These are phyloP conservation scores for Pristionchus fissidentatus DNA, from an alignment of 2,888 invertebrate genomes.

Conservation along the genomic window DNA sequence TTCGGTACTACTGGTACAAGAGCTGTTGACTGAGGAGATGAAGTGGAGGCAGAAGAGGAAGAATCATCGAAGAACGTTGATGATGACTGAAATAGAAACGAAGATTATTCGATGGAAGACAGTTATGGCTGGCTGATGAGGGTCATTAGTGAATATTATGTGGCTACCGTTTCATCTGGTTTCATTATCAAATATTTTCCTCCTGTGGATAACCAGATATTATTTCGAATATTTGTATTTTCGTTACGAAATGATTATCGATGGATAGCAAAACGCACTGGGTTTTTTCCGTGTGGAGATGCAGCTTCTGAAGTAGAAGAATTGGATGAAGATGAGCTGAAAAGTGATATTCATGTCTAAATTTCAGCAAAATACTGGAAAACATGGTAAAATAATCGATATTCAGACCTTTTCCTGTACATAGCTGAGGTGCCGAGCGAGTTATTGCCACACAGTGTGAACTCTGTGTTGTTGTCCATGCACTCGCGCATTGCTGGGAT, in stretches of 20 bases:
- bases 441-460: not conserved
- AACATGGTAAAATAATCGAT: not conserved
- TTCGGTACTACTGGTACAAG: not conserved
- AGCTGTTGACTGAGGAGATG: not conserved
- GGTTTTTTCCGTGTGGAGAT: not conserved
- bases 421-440: not conserved
- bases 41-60: not conserved
- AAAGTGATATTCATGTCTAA: not conserved
- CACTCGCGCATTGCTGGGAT: not conserved
- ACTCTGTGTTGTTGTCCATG: too few species aligned
- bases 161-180: too few species aligned
- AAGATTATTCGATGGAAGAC: not conserved
- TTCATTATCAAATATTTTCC: too few species aligned
- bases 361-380: not conserved
- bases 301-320: not conserved
- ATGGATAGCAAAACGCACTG: not conserved
- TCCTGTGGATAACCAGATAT: too few species aligned
- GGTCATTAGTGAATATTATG: too few species aligned
- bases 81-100: not conserved
- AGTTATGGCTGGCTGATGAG: too few species aligned
- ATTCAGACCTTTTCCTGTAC: slow-evolving; percentile 18
- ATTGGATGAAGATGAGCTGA: not conserved
- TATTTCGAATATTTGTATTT: too few species aligned
- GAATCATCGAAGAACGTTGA: slow-evolving; percentile 19
- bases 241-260: too few species aligned